Evolutionary conservation across 1,140 invertebrate species (phyloP).

Genomic region (Drosophila baimaii): DNA sequence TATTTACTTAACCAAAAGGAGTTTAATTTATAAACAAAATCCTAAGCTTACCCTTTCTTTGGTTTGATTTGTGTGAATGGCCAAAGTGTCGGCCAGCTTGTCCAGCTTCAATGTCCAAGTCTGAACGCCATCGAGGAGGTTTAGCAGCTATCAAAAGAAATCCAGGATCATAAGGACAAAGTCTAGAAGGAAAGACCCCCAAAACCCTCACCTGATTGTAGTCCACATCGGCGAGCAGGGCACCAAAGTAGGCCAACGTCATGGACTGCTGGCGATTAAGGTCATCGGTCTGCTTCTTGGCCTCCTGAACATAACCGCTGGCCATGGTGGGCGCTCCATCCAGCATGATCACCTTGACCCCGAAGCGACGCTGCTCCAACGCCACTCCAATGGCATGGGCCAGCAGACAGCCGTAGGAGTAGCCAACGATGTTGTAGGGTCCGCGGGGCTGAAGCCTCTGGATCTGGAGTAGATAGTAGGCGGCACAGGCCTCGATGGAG

Average conservation of each 20-base stretch:
- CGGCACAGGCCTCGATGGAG: conserved; percentile 90
- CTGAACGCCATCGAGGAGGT: conserved; percentile 84
- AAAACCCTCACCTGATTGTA: conserved; percentile 83
- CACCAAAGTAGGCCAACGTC: conserved; percentile 92
- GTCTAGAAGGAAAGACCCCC: too few relatives aligned
- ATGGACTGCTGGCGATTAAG: conserved; percentile 87
- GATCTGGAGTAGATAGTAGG: conserved; percentile 92
- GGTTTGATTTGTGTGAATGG: conserved; percentile 67
- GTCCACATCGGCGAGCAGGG: conserved; percentile 91
- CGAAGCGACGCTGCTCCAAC: conserved; percentile 89
- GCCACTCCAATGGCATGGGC: conserved; percentile 97
- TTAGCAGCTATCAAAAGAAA: conserved; percentile 47
- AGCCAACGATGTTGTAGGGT: conserved; percentile 95
- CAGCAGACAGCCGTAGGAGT: conserved; percentile 96
- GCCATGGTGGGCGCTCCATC: conserved; percentile 97
- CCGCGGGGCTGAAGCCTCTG: conserved; percentile 90
- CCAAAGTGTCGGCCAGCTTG: conserved; percentile 85
- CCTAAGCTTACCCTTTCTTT: conserved; percentile 68
- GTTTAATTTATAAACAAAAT: neutral
- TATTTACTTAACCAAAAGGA: neutral
- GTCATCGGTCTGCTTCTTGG: conserved; percentile 85
- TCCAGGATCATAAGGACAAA: conserved; percentile 9
- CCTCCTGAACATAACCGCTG: conserved; percentile 89
- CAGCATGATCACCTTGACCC: conserved; percentile 89
- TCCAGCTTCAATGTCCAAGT: conserved; percentile 84